These are phyloP conservation scores for Xiphophorus couchianus DNA, from an alignment of 2,113 vertebrate species.

Conservation along the genomic window DNA sequence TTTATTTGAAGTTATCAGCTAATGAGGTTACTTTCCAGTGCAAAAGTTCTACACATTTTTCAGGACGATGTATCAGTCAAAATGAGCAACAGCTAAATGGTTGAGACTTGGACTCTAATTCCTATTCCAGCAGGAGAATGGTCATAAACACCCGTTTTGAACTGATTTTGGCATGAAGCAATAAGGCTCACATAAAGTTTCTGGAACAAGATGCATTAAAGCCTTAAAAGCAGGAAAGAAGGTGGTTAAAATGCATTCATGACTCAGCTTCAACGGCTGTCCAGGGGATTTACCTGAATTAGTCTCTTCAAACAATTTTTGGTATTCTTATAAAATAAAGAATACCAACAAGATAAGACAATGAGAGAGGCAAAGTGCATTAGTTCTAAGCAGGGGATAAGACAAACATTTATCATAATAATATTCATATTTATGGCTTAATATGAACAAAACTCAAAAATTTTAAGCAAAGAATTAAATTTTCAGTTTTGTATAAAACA, in stretches of 20 bases:
- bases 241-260: not conserved
- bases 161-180: not conserved
- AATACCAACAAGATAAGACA: not conserved
- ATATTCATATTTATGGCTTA: not conserved
- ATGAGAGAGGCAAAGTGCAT: not conserved
- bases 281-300: not conserved
- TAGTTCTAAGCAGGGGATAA: not conserved
- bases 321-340: not conserved
- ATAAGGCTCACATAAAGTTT: not conserved
- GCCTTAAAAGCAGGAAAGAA: not conserved
- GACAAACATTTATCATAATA: too few relatives aligned
- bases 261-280: not conserved
- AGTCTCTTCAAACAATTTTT: not conserved
- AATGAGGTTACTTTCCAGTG: not conserved
- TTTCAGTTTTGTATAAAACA: not conserved
- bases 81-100: too few relatives aligned
- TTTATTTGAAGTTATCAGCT: not conserved
- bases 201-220: not conserved
- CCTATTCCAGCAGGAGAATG: not conserved
- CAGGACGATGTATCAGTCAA: too few relatives aligned
- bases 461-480: not conserved
- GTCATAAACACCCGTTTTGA: not conserved
- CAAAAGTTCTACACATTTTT: too few relatives aligned
- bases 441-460: not conserved
- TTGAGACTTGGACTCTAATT: too few relatives aligned